Percentiles rank a stretch among this genome's conserved stretches.
Evolutionary conservation across 2,888 invertebrate species (phyloP).

Genomic region (Corythucha ciliata): DNA sequence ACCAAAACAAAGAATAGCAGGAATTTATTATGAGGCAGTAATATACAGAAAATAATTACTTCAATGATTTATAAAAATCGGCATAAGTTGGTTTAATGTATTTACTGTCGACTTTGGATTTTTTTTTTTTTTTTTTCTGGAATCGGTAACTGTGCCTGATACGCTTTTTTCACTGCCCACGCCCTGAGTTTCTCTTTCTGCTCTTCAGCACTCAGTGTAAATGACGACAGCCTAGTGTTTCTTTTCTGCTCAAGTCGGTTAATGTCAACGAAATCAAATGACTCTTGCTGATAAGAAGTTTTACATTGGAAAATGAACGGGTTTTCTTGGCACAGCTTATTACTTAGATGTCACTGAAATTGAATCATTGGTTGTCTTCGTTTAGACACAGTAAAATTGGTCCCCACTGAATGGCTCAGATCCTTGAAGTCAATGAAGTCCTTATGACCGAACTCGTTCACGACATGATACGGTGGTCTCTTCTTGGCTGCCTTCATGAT

Average conservation of each 20-base stretch:
- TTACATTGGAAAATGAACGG: slow-evolving; percentile 12
- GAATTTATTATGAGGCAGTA: too few relatives aligned
- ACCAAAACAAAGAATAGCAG: too few relatives aligned
- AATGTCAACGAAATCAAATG: slow-evolving; percentile 15
- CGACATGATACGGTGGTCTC: too few relatives aligned
- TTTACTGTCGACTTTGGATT: slow-evolving; percentile 9
- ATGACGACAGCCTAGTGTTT: slow-evolving; percentile 11
- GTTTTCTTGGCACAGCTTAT: slow-evolving; percentile 16
- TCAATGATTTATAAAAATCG: too few relatives aligned
- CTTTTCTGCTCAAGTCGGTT: slow-evolving; percentile 6
- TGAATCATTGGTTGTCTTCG: slow-evolving; percentile 6
- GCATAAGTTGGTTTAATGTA: slow-evolving; percentile 15
- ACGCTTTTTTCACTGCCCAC: slow-evolving; percentile 12
- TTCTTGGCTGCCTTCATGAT: too few relatives aligned
- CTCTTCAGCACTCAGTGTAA: slow-evolving; percentile 11
- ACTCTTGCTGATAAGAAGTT: slow-evolving; percentile 13
- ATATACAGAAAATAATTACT: too few relatives aligned
- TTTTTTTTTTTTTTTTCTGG: slow-evolving; percentile 16
- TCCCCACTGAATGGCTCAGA: too few relatives aligned
- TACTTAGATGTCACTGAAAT: slow-evolving; percentile 13
- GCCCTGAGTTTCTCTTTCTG: slow-evolving; percentile 6
- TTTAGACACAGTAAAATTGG: too few relatives aligned
- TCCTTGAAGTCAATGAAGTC: too few relatives aligned
- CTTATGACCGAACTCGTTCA: too few relatives aligned
- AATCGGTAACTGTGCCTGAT: slow-evolving; percentile 7